Conservation (phyloP, 2,888 invertebrate species). For the Cryptocephalus moraei region DNA sequence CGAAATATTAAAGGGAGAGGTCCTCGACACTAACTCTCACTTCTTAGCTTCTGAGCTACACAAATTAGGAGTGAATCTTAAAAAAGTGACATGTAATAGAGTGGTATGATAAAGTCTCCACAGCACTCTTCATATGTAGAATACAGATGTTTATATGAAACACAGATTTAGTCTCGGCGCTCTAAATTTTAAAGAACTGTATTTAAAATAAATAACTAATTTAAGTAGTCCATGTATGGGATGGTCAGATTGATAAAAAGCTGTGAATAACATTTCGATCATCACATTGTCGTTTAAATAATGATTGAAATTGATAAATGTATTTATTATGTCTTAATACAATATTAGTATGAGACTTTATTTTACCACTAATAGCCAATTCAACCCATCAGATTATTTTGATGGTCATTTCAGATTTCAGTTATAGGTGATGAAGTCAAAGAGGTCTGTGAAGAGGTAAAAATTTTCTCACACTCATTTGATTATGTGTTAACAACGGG, state of each 20-base stretch:
- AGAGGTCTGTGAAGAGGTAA: slow-evolving; percentile 54
- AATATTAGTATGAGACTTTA: too few relatives aligned
- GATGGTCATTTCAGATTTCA: slow-evolving; percentile 41
- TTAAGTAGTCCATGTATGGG: not conserved
- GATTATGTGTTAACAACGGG: slow-evolving; percentile 65
- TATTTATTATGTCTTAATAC: too few relatives aligned
- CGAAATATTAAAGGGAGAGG: slow-evolving; percentile 64
- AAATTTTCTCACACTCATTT: slow-evolving; percentile 46
- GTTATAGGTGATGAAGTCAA: slow-evolving; percentile 56
- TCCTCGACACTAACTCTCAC: slow-evolving; percentile 57
- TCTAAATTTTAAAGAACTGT: too few relatives aligned
- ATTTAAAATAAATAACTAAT: too few relatives aligned
- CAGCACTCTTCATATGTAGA: too few relatives aligned
- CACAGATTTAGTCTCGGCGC: too few relatives aligned
- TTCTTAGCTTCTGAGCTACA: slow-evolving; percentile 52
- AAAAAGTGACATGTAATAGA: slow-evolving; percentile 33
- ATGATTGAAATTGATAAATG: too few relatives aligned
- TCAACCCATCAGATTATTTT: too few relatives aligned
- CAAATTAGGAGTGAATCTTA: slow-evolving; percentile 51
- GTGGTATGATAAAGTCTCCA: not conserved
- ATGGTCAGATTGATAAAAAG: not conserved
- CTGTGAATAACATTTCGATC: too few relatives aligned
- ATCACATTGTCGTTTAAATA: too few relatives aligned
- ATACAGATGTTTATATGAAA: too few relatives aligned
- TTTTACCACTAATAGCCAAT: too few relatives aligned